Evolutionary conservation across 2,888 invertebrate genomes (phyloP), one percentile per base, ranked within the genome.

Genomic region (Calliphora vomitoria): DNA sequence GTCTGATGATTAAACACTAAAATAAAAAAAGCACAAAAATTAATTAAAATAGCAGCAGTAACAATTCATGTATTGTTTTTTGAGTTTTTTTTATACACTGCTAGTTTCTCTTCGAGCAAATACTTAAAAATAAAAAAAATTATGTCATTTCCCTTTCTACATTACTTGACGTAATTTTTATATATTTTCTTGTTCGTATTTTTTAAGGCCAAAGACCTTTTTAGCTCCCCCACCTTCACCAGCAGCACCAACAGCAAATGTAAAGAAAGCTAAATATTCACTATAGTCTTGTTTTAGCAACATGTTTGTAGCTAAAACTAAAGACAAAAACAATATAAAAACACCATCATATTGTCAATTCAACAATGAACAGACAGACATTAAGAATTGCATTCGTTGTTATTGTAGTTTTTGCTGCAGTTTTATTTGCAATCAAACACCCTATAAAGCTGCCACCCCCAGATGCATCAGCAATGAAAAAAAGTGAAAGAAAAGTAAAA

Each of bases 181-280:
- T 53, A 35, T 13, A n/a, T 25, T 10, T 74, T 66, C 58, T 60
- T 38, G 11, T 72, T 80, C 68, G 31, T 75, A 31, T 53, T 85
- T 69, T n/a, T 69, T 85, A 87, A 82, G 87, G 87, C 85, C 82
- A 87, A 87, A 82, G 87, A 87, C 85, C 87, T 87, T 87, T 87
- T 69, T 38, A 55, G 78, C 68, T 62, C 85, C 68, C 80, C 64
- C 83, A 69, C 79, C 79, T 75, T 0, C 68, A 69, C 35, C 68
- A 47, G 50, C 44, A 66, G n/a, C n/a, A n/a, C n/a, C 47, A 69
- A 58, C 44, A 58, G 55, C 76, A 74, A 81, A 53, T 81, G 44
- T 10, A 60, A 31, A 47, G 47, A 47, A 60, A 64, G 25, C 55
- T 62, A 60, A 62, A 50, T 4, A 38, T 15, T 8, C 13, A 75